These are phyloP conservation scores for Cichladusa arquata DNA, from an alignment of 2,113 vertebrate species.

Conservation along the genomic window DNA sequence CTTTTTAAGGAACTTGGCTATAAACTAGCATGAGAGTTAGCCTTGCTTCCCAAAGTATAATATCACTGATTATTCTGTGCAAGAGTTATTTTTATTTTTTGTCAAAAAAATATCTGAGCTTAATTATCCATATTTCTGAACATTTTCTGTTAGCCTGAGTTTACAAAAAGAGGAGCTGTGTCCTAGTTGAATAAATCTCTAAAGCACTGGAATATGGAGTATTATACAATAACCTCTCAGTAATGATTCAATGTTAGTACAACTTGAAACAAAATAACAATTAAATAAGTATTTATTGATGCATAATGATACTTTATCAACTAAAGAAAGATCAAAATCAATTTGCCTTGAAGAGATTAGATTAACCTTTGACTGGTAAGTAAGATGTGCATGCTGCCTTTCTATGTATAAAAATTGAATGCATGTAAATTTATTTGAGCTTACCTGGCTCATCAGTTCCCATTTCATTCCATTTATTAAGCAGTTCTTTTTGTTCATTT, in stretches of 20 bases:
- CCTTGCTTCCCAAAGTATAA: not conserved
- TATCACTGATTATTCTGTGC: not conserved
- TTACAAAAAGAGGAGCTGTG: not conserved
- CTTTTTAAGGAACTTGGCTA: not conserved
- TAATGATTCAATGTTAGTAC: not conserved
- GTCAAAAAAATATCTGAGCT: not conserved
- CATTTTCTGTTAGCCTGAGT: not conserved
- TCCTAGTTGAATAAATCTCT: not conserved
- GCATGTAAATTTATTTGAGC: not conserved
- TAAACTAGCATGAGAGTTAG: not conserved
- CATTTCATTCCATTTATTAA: constrained; percentile 99
- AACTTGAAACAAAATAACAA: not conserved
- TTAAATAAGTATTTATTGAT: not conserved
- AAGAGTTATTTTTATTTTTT: not conserved
- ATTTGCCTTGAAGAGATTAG: not conserved
- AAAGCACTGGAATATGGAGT: not conserved
- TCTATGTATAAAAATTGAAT: not conserved
- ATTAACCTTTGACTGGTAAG: not conserved
- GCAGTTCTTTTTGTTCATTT: constrained; percentile 90
- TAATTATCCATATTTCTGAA: not conserved
- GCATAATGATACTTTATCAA: not conserved
- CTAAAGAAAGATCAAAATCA: not conserved
- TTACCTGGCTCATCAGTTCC: constrained; percentile 96
- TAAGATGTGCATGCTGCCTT: not conserved
- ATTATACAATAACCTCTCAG: not conserved